Evolutionary conservation across 2,113 vertebrate species (phyloP), one percentile per base, ranked within the genome.

Genomic region (Festucalex cinctus): DNA sequence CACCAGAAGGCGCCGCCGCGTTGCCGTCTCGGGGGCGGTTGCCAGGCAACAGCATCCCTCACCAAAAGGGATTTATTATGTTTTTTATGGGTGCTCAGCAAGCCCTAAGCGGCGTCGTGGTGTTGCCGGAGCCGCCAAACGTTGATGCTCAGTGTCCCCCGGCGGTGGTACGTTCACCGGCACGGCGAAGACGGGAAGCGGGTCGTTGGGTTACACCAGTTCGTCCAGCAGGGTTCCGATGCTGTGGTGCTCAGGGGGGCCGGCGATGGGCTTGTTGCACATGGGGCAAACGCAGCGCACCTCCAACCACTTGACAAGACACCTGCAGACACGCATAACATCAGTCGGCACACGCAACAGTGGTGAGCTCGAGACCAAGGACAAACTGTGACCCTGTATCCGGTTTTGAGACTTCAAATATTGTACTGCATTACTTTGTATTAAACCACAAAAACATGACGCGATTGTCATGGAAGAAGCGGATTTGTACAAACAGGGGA

Each of bases 241-340:
- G 84, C 85, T 89, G 80, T 91, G 88, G 70, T 86, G 90, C 78
- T 91, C 89, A 0, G 86, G 86, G 35, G 88, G 88, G 17, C 82
- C 82, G 0, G 86, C 78, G 56, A 91, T 92, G 54, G 83, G 90
- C 66, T 92, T 92, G 83, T 92, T 92, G 71, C 91, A 92, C 91
- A 91, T 92, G 63, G 90, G 91, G 70, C 91, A 92, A 20, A 91
- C 88, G 8, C 89, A 91, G 43, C 90, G 90, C 20, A 92, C 90
- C 84, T 92, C 90, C 80, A 92, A 68, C 90, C 91, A 92, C 63
- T 92, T 92, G 16, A 90, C 90, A 61, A 92, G 73, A 82, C 91
- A 92, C 84, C 91, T 92, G 69, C 2, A 26, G 5, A 61, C 24
- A 43, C 62, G 17, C 48, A 63, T 13, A 41, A 57, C 54, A 9